Evolutionary conservation across 2,113 vertebrate genomes (phyloP).

Genomic region (Lates calcarifer): DNA sequence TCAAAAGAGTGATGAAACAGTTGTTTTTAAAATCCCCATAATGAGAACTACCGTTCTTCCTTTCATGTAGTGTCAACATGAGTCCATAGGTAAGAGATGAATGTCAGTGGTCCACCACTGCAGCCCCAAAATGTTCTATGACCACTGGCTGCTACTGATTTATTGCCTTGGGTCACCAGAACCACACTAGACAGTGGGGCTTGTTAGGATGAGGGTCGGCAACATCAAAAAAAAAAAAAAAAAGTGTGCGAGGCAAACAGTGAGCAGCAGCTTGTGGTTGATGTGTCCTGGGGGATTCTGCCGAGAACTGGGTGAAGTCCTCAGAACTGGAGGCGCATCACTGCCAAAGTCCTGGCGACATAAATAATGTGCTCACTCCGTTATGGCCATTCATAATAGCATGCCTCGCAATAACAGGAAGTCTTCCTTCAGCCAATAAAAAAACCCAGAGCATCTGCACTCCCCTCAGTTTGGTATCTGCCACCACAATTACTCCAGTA

Average conservation of each 20-base stretch:
- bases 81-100: not conserved
- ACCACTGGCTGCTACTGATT: slow-evolving; percentile 41
- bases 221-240: slow-evolving; percentile 25
- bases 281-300: slow-evolving; percentile 49
- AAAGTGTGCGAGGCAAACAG: slow-evolving; percentile 38
- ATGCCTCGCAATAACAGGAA: slow-evolving; percentile 80
- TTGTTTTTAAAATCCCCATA: not conserved
- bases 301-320: slow-evolving; percentile 62
- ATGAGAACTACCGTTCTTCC: not conserved
- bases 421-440: slow-evolving; percentile 64
- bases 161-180: slow-evolving; percentile 29
- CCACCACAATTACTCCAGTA: slow-evolving; percentile 55
- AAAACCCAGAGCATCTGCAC: slow-evolving; percentile 62
- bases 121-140: slow-evolving; percentile 1
- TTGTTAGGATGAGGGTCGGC: slow-evolving; percentile 20
- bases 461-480: slow-evolving; percentile 59
- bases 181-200: slow-evolving; percentile 16
- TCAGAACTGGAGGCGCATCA: slow-evolving; percentile 17
- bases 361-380: slow-evolving; percentile 67
- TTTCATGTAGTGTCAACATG: not conserved
- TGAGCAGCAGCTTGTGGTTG: slow-evolving; percentile 48
- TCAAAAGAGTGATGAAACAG: not conserved
- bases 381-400: slow-evolving; percentile 62
- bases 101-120: not conserved
- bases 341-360: slow-evolving; percentile 68